Conservation (phyloP, 2,113 vertebrate species). For the Sinocyclocheilus grahami region DNA sequence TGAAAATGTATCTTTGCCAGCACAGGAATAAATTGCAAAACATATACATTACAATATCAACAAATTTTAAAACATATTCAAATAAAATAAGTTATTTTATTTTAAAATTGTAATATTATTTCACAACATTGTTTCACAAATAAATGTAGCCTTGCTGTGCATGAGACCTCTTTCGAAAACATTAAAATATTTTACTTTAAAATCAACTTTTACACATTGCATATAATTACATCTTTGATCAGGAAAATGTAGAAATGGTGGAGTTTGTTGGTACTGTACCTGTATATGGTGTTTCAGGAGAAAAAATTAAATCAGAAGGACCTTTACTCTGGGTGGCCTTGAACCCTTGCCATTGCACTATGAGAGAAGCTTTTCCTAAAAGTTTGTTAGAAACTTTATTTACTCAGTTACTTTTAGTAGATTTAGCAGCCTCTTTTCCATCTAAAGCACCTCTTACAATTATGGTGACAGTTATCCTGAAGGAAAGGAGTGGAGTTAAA, state of each 20-base stretch:
- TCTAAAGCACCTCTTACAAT: not conserved
- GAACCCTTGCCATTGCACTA: not conserved
- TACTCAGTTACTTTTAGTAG: not conserved
- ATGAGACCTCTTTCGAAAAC: too few species aligned
- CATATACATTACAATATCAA: too few species aligned
- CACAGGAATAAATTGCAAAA: too few species aligned
- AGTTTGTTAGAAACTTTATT: not conserved
- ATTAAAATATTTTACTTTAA: too few species aligned
- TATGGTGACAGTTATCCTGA: not conserved
- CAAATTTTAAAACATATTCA: too few species aligned
- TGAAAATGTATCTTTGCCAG: too few species aligned
- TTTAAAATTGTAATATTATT: too few species aligned
- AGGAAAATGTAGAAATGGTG: not conserved
- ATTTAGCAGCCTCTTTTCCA: not conserved
- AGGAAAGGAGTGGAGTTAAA: not conserved
- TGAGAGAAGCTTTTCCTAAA: not conserved
- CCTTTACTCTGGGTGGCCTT: not conserved
- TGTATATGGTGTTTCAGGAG: not conserved
- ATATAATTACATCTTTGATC: not conserved
- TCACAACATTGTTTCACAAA: too few species aligned
- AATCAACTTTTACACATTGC: not conserved
- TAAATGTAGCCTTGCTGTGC: too few species aligned
- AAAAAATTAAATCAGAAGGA: not conserved
- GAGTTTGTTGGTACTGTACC: not conserved
- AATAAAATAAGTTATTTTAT: too few species aligned